phyloP scores from a whole-genome alignment of 2,797 vertebrate species.

The Eptatretus atami region DNA sequence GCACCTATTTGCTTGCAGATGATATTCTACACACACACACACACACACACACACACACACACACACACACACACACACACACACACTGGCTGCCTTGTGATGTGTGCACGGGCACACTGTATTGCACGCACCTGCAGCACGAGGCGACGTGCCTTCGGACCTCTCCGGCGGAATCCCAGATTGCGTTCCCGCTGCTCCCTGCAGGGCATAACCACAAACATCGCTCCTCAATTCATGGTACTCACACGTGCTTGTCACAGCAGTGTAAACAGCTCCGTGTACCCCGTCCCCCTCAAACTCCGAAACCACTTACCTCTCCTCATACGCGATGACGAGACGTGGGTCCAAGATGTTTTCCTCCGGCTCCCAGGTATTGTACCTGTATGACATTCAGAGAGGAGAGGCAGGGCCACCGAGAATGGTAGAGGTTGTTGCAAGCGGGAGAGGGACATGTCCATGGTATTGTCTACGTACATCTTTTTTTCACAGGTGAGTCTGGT shows the following conservation, averaged over 20 bases:
- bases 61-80: too few species aligned
- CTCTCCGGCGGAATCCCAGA: slow-evolving; percentile 63
- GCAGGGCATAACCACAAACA: slow-evolving; percentile 6
- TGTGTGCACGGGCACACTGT: too few species aligned
- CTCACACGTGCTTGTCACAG: neutral
- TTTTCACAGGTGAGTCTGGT: too few species aligned
- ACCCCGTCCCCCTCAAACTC: neutral
- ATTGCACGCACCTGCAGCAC: slow-evolving; percentile 36
- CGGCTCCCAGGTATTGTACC: slow-evolving; percentile 96
- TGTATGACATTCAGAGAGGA: slow-evolving; percentile 14
- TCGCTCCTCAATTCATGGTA: neutral
- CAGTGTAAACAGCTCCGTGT: neutral
- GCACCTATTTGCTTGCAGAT: too few species aligned
- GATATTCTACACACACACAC: too few species aligned
- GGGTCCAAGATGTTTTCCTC: slow-evolving; percentile 96
- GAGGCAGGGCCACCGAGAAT: too few species aligned
- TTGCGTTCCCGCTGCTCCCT: slow-evolving; percentile 73
- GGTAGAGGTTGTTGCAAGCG: too few species aligned
- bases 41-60: too few species aligned
- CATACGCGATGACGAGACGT: slow-evolving; percentile 65
- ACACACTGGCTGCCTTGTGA: too few species aligned
- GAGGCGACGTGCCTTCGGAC: slow-evolving; percentile 58
- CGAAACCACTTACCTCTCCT: slow-evolving; percentile 53
- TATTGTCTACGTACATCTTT: too few species aligned
- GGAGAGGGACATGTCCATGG: too few species aligned